Evolutionary conservation across 2,888 invertebrate genomes (phyloP).

Genomic region (Heteromyza rotundicornis): DNA sequence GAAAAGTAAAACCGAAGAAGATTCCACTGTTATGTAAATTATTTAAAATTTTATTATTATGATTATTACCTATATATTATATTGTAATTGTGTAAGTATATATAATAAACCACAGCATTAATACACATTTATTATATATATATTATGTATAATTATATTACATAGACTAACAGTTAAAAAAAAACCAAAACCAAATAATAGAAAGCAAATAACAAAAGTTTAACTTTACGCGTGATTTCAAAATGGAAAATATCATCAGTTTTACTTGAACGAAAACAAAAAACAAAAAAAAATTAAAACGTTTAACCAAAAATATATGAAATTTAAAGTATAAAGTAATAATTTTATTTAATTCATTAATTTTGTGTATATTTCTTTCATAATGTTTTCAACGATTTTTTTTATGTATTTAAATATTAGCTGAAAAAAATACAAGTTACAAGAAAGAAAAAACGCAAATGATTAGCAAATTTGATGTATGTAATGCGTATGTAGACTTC

Average conservation of each 20-base stretch:
- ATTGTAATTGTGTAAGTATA: constrained; percentile 46
- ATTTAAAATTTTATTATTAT: constrained; percentile 42
- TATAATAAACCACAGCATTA: constrained; percentile 24
- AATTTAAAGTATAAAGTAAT: background rate
- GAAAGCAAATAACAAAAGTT: constrained; percentile 59
- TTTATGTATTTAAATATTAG: no score
- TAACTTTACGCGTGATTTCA: constrained; percentile 60
- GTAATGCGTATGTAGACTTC: no score
- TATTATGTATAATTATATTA: constrained; percentile 42
- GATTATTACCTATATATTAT: constrained; percentile 35
- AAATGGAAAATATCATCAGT: constrained; percentile 55
- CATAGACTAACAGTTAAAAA: constrained; percentile 35
- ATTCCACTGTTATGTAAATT: constrained; percentile 59
- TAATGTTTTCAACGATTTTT: no score
- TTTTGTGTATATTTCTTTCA: background rate
- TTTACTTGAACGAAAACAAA: constrained; percentile 39
- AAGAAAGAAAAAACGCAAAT: no score
- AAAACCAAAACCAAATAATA: constrained; percentile 40
- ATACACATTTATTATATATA: constrained; percentile 26
- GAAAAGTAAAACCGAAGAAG: constrained; percentile 33
- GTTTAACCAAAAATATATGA: background rate
- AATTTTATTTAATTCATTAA: background rate
- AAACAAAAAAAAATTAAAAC: constrained; percentile 17
- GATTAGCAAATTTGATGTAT: no score
- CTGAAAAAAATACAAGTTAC: no score